Conservation (phyloP, 2,888 invertebrate genomes). For the Hyppa rectilinea region DNA sequence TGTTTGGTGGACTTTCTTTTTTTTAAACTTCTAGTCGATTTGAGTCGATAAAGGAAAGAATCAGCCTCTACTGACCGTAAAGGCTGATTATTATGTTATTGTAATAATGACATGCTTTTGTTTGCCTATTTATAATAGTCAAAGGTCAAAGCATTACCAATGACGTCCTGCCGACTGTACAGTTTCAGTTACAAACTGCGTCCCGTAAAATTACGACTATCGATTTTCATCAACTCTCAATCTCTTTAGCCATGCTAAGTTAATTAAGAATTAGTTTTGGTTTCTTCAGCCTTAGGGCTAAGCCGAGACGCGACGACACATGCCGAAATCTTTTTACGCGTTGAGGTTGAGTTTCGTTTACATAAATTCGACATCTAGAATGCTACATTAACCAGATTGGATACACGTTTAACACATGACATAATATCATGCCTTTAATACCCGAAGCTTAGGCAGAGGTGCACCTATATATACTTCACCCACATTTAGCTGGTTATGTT, state of each 20-base stretch:
- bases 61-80: no score
- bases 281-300: slow-evolving; percentile 3
- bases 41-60: no score
- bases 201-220: background rate
- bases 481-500: no score
- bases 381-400: background rate
- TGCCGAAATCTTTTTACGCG: background rate
- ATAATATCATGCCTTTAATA: no score
- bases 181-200: background rate
- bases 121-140: no score
- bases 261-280: slow-evolving; percentile 33
- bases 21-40: no score
- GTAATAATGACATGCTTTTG: background rate
- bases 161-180: no score
- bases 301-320: background rate
- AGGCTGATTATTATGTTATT: no score
- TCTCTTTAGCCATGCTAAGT: slow-evolving; percentile 36
- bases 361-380: background rate
- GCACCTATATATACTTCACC: no score
- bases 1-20: background rate
- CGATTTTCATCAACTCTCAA: slow-evolving; percentile 23
- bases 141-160: no score
- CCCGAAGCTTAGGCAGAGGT: no score
- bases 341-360: background rate
- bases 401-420: no score